Percentiles rank a stretch among this genome's conserved stretches.
Evolutionary conservation across 2,888 invertebrate genomes (phyloP).

Genomic region (Ectemnius continuus): DNA sequence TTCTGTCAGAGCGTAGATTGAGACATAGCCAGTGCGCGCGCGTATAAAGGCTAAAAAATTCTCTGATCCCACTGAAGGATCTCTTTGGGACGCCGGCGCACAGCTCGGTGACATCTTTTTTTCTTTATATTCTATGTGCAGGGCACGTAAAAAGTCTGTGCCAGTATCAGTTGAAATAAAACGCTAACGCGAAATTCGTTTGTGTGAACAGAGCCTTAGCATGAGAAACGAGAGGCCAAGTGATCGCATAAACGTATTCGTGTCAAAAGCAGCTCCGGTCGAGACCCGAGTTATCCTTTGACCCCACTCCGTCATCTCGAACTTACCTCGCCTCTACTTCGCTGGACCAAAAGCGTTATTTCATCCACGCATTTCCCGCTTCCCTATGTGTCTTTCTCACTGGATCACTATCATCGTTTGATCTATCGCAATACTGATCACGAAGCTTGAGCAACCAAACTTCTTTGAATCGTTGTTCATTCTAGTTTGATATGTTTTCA

Average conservation of each 20-base stretch:
- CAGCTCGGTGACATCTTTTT: slow-evolving; percentile 22
- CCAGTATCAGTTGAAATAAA: slow-evolving; percentile 23
- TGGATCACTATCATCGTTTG: too few relatives aligned
- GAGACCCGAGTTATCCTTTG: slow-evolving; percentile 76
- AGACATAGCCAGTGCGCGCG: slow-evolving; percentile 24
- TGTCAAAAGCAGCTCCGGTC: slow-evolving; percentile 75
- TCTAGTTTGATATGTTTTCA: too few relatives aligned
- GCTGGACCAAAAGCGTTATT: slow-evolving; percentile 51
- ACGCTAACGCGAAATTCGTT: slow-evolving; percentile 13
- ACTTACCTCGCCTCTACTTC: slow-evolving; percentile 70
- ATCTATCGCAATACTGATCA: too few relatives aligned
- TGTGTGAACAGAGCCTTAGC: slow-evolving; percentile 50
- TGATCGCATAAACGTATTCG: slow-evolving; percentile 74
- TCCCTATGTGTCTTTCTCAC: slow-evolving; percentile 8
- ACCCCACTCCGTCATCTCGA: slow-evolving; percentile 74
- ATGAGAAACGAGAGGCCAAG: slow-evolving; percentile 70
- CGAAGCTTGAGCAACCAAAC: too few relatives aligned
- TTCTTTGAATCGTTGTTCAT: too few relatives aligned
- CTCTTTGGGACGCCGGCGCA: slow-evolving; percentile 21
- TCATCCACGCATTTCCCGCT: slow-evolving; percentile 40
- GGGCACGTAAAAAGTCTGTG: neutral
- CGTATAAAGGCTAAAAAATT: slow-evolving; percentile 19
- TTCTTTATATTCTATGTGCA: slow-evolving; percentile 16
- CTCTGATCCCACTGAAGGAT: slow-evolving; percentile 22
- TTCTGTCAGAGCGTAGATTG: slow-evolving; percentile 43